Base-by-base conservation (phyloP, 2,888 invertebrate genomes). In the Parthenolecanium corni region DNA sequence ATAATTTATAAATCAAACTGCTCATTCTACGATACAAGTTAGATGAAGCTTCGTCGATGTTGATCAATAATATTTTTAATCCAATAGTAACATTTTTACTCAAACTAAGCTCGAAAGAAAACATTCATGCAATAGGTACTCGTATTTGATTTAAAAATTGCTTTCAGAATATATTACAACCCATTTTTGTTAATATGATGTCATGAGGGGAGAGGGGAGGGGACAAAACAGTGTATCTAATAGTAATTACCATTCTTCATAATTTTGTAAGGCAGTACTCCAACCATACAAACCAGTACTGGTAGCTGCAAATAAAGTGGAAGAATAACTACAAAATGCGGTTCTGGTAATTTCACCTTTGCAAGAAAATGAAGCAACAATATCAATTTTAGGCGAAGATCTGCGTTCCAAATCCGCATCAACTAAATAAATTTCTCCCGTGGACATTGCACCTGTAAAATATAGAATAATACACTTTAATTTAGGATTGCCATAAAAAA, bases 391-490 rank as follows among this genome's bases (percentile, higher is more conserved):
- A n/a, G 62, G 25, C 2, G 64, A 49, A 24, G 65, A 67, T 5
- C 64, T 52, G 1, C 24, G n/a, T 21, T 66, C 52, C 16, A 57
- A 64, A n/a, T 66, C 67, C 14, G 70, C 64, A 42, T 67, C 61
- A 47, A 66, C 65, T 12, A 68, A 47, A 16, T 64, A 36, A 12
- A 70, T 64, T 20, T 64, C 64, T n/a, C 69, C 70, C 61, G 65
- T 62, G 51, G 66, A 68, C n/a, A 65, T 51, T 9, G 67, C 66
- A 67, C 69, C 70, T 70, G 46, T 23, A 66, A 66, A 23, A 9
- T 42, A 11, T 1, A 12, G 1, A 12, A 21, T 52, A n/a, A n/a
- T n/a, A n/a, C n/a, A n/a, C n/a, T n/a, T n/a, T n/a, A n/a, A n/a
- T n/a, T n/a, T n/a, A n/a, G n/a, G n/a, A n/a, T n/a, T n/a, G n/a